Percentiles rank a stretch among this genome's conserved stretches.
Conservation (phyloP, 1,140 invertebrate genomes). For the Drosophila azteca region DNA sequence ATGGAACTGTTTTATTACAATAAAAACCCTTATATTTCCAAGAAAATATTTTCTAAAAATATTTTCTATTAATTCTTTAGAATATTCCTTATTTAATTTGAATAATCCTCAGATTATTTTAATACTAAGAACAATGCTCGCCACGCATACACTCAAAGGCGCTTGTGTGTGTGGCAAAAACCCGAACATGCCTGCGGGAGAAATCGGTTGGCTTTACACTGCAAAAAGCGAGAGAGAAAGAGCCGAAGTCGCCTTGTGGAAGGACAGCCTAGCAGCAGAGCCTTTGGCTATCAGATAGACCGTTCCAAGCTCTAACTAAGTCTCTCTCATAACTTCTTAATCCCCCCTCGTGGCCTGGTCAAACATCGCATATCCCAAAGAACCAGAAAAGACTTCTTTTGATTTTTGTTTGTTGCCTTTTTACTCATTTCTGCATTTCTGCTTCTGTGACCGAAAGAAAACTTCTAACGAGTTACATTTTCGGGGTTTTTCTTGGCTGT, state of each 20-base stretch:
- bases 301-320: neutral
- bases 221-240: no score
- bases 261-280: no score
- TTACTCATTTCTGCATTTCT: constrained; percentile 13
- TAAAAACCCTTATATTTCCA: no score
- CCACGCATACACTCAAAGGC: no score
- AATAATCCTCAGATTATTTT: neutral
- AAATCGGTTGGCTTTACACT: no score
- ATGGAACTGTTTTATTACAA: no score
- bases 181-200: no score
- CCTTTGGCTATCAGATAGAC: no score
- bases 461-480: constrained; percentile 70
- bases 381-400: constrained; percentile 13
- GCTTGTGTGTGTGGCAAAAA: no score
- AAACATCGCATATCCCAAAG: constrained; percentile 12
- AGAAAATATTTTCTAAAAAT: neutral
- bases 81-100: neutral
- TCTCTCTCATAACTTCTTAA: neutral
- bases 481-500: constrained; percentile 39
- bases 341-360: constrained; percentile 25
- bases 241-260: no score
- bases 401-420: constrained; percentile 49
- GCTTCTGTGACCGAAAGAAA: constrained; percentile 50
- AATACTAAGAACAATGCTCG: neutral
- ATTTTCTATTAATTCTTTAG: no score